Conservation (phyloP, 2,797 vertebrate species). For the Bryconaethiops microstoma region DNA sequence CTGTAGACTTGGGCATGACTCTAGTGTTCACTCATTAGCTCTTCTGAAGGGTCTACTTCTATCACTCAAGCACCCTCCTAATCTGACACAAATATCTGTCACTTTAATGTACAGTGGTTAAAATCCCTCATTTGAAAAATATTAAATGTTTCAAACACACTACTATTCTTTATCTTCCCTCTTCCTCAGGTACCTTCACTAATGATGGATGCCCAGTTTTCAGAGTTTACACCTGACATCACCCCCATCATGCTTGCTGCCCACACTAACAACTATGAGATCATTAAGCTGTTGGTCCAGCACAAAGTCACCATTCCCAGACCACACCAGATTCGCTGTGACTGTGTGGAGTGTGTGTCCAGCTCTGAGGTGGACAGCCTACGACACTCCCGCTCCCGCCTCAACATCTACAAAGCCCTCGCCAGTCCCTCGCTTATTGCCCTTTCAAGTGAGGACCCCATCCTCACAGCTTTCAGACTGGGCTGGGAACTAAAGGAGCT, state of each 20-base stretch:
- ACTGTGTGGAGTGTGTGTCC: conserved; percentile 94
- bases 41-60: no score
- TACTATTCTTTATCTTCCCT: conserved; percentile 48
- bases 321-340: conserved; percentile 93
- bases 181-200: conserved; percentile 86
- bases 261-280: conserved; percentile 98
- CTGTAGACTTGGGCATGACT: no score
- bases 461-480: conserved; percentile 92
- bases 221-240: conserved; percentile 96
- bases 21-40: not conserved
- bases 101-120: no score
- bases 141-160: not conserved
- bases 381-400: conserved; percentile 89
- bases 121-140: no score
- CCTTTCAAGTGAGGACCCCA: conserved; percentile 93
- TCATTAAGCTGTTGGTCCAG: conserved; percentile 96
- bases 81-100: no score
- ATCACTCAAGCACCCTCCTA: no score
- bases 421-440: conserved; percentile 94
- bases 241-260: conserved; percentile 98
- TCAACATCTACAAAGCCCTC: conserved; percentile 95
- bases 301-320: conserved; percentile 92
- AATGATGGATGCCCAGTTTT: conserved; percentile 98
- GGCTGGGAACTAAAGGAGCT: conserved; percentile 97
- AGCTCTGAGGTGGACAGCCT: conserved; percentile 95